Base-by-base conservation (phyloP, 2,113 vertebrate genomes). In the Centrocercus urophasianus region DNA sequence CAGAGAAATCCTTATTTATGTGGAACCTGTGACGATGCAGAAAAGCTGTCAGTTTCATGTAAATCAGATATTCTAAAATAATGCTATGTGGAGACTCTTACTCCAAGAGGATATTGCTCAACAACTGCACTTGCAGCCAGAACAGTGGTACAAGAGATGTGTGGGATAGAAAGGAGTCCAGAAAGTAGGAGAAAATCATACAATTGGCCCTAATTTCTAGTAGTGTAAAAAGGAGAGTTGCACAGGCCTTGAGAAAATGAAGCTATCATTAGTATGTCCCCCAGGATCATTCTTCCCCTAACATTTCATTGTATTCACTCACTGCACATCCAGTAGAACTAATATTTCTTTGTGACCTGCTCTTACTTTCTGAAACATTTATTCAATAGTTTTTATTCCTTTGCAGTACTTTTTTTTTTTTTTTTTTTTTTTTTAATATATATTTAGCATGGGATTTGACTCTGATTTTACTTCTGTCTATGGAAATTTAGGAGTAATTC, bases 401-500 rank as follows among this genome's bases (percentile, higher is more conserved):
- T 71, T 52, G 32, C 59, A 36, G 24, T 19, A 27, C 57, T 38
- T 75, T 38, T 59, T 65, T 67, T 75, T 65, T 32, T 45, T 34
- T 76, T 47, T 57, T 73, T 66, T 65, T 28, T 45, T 38, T 76
- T 47, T 57, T 73, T 66, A 20, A 21, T 47, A 21, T 10, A 50
- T 50, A 86, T 85, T 84, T 85, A 72, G 34, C 77, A 70, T 71
- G 72, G 75, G 47, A 81, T 95, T 71, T 89, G 66, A 65, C 42
- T 92, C 74, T 78, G 72, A 76, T 81, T 95, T 93, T 86, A 75
- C 83, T 88, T 57, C 43, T 63, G 45, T 32, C 30, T 74, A 77
- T 86, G 76, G 91, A 94, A 93, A 95, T 25, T 16, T 16, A 83
- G n/a, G 36, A 90, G 40, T 94, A 89, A 88, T 86, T 89, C 38